Conservation (phyloP, 2,888 invertebrate genomes). For the Schizaphis graminum region DNA sequence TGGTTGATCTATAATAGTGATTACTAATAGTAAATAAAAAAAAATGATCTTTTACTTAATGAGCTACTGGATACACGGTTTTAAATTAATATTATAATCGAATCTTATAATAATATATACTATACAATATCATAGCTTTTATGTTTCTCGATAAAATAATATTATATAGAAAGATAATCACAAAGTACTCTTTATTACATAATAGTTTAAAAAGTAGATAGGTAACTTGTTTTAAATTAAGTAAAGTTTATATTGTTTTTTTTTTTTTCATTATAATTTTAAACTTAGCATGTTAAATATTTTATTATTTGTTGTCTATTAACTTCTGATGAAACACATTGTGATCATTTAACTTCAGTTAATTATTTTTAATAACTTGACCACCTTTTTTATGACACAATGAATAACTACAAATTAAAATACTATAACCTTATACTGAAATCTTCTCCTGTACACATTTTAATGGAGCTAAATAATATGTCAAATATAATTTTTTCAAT, state of each 20-base stretch:
- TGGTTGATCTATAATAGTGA: too few species aligned
- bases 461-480: too few species aligned
- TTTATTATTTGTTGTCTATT: background rate
- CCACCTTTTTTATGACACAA: background rate
- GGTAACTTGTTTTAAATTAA: background rate
- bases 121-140: background rate
- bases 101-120: background rate
- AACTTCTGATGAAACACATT: background rate
- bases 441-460: too few species aligned
- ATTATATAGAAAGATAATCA: background rate
- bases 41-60: background rate
- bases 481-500: too few species aligned
- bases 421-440: too few species aligned
- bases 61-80: background rate
- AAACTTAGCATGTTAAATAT: background rate
- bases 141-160: background rate
- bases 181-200: background rate
- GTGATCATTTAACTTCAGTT: background rate
- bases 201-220: background rate
- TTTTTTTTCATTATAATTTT: background rate
- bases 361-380: background rate
- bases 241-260: background rate
- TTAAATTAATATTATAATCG: conserved; percentile 3
- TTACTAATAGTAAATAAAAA: too few species aligned
- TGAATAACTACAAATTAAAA: background rate